Conservation (phyloP, 2,888 invertebrate species). For the Prenolepis imparis region DNA sequence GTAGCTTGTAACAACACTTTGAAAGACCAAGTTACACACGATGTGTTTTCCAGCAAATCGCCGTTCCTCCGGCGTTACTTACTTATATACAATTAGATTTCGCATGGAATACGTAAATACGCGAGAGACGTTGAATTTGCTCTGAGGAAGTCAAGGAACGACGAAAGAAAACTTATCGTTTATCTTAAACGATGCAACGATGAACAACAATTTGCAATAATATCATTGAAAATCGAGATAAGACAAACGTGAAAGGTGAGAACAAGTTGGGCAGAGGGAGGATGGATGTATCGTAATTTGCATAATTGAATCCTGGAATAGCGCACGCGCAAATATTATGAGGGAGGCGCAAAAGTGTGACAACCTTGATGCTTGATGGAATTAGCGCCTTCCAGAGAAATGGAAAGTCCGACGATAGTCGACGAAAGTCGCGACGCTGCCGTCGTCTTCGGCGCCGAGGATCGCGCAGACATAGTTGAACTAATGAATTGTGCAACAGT, state of each 20-base stretch:
- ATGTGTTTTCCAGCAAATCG: not conserved
- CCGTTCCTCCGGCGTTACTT: not conserved
- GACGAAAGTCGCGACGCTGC: conserved; percentile 61
- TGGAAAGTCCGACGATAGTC: conserved; percentile 66
- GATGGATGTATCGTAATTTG: conserved; percentile 4
- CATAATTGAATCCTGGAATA: conserved; percentile 18
- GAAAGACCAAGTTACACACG: not conserved
- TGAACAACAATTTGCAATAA: not conserved
- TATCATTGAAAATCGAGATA: not conserved
- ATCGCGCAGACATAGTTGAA: conserved; percentile 31
- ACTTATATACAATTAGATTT: too few relatives aligned
- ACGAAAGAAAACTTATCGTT: not conserved
- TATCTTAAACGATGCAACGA: not conserved
- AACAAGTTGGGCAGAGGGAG: not conserved
- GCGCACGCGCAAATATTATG: conserved; percentile 26
- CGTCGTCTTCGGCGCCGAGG: not conserved
- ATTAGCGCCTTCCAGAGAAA: conserved; percentile 70
- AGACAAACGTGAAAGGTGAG: not conserved
- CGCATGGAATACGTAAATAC: not conserved
- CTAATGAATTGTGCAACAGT: conserved; percentile 78
- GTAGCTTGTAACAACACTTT: not conserved
- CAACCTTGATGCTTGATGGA: conserved; percentile 66
- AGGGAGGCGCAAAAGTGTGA: conserved; percentile 59
- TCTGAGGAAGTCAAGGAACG: not conserved
- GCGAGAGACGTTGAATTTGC: too few relatives aligned